Conservation (phyloP, 2,797 vertebrate genomes). For the Enteromius argenteus region DNA sequence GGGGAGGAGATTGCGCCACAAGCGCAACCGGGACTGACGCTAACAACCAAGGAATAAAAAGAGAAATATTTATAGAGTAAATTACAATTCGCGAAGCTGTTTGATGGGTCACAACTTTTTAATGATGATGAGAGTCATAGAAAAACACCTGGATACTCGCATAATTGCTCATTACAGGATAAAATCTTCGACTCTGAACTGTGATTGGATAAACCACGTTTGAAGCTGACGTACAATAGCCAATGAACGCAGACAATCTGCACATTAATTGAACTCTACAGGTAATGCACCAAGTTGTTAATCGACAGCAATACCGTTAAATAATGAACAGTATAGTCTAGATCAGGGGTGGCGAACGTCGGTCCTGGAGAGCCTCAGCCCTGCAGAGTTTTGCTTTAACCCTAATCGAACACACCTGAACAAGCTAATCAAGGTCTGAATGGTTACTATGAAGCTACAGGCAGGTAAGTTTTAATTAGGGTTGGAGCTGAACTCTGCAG, state of each 20-base stretch:
- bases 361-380: too few relatives aligned
- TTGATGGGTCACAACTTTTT: background rate
- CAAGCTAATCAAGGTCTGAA: too few relatives aligned
- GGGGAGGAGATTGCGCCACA: slow-evolving; percentile 52
- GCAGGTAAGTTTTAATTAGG: too few relatives aligned
- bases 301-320: background rate
- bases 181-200: background rate
- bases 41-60: slow-evolving; percentile 1
- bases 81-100: background rate
- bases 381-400: too few relatives aligned
- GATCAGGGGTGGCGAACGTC: too few relatives aligned
- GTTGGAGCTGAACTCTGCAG: too few relatives aligned
- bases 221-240: background rate
- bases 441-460: too few relatives aligned
- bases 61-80: background rate
- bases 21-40: slow-evolving; percentile 38
- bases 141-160: background rate
- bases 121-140: background rate
- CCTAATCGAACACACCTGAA: too few relatives aligned
- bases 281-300: background rate
- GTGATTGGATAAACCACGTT: slow-evolving; percentile 15
- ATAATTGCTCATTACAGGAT: background rate
- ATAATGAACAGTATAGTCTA: background rate
- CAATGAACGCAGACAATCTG: background rate
- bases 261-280: too few relatives aligned